These are phyloP conservation scores for Alectura lathami DNA, from an alignment of 2,113 vertebrate species.

Conservation along the genomic window DNA sequence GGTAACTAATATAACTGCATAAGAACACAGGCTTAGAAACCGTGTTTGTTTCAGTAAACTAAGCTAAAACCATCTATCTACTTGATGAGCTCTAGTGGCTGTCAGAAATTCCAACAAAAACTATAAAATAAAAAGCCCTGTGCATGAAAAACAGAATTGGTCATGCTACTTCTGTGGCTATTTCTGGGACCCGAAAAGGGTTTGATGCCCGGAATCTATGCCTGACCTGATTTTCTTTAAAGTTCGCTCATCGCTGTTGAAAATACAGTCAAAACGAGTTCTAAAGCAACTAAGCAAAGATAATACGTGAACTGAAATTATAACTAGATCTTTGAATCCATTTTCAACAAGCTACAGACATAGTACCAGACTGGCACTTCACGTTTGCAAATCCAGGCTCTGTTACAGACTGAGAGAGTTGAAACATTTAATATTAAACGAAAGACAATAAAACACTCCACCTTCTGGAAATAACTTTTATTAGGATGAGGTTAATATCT, in stretches of 20 bases:
- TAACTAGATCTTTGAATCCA: neutral
- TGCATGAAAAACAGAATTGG: neutral
- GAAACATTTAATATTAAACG: neutral
- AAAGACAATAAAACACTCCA: neutral
- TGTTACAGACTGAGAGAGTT: neutral
- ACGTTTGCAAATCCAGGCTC: neutral
- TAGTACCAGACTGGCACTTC: neutral
- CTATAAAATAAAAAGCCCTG: neutral
- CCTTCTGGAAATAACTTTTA: conserved; percentile 29
- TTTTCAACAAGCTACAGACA: neutral
- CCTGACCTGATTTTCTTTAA: conserved; percentile 69
- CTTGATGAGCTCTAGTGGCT: neutral
- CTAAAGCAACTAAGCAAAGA: conserved; percentile 2
- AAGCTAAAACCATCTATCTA: neutral
- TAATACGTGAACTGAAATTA: neutral
- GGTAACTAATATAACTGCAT: neutral
- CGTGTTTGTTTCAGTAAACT: neutral
- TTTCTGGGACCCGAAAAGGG: conserved; percentile 50
- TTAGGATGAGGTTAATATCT: accelerated
- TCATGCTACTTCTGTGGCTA: conserved; percentile 34
- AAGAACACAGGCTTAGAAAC: neutral
- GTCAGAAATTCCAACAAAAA: neutral
- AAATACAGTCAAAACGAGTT: conserved; percentile 8
- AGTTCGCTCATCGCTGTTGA: conserved; percentile 44
- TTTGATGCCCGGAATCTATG: conserved; percentile 59